These are phyloP conservation scores for Bungarus multicinctus DNA, from an alignment of 2,113 vertebrate genomes.

Conservation along the genomic window DNA sequence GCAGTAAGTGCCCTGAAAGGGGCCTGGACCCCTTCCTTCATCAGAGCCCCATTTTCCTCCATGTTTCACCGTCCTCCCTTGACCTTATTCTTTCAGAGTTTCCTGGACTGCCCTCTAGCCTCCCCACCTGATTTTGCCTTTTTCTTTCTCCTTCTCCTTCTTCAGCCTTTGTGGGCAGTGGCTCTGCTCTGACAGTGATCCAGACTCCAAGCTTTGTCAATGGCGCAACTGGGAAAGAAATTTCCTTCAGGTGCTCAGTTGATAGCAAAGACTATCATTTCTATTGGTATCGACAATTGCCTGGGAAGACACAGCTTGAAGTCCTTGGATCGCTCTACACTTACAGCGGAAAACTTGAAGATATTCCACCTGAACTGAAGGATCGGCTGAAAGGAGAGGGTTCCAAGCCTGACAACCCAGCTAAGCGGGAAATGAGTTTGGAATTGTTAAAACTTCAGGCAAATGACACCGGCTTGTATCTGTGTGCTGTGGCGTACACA, in stretches of 20 bases:
- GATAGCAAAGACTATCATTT: not conserved
- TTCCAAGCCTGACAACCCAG: not conserved
- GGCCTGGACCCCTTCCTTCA: not conserved
- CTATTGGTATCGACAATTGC: not conserved
- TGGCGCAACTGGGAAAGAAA: rapidly evolving
- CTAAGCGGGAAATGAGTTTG: not conserved
- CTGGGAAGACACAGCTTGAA: not conserved
- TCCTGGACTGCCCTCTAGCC: not conserved
- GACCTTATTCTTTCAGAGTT: not conserved
- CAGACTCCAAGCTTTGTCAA: not conserved
- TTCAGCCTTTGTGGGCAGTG: not conserved
- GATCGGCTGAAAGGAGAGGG: not conserved
- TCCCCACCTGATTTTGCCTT: too few relatives aligned
- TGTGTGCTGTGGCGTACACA: not conserved
- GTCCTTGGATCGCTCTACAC: not conserved
- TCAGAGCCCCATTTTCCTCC: not conserved
- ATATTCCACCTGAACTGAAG: too few relatives aligned
- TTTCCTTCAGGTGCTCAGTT: too few relatives aligned
- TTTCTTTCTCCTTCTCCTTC: not conserved
- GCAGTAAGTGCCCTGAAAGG: not conserved
- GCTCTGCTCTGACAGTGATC: not conserved
- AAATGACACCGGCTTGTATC: not conserved
- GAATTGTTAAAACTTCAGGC: not conserved
- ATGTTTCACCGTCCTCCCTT: not conserved
- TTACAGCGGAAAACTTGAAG: not conserved